A percentile compares a stretch with the other conserved stretches of the same genome.
Conservation (phyloP, 37 sponge, comb jelly and placozoan genomes). For the Hormiphora californensis region DNA sequence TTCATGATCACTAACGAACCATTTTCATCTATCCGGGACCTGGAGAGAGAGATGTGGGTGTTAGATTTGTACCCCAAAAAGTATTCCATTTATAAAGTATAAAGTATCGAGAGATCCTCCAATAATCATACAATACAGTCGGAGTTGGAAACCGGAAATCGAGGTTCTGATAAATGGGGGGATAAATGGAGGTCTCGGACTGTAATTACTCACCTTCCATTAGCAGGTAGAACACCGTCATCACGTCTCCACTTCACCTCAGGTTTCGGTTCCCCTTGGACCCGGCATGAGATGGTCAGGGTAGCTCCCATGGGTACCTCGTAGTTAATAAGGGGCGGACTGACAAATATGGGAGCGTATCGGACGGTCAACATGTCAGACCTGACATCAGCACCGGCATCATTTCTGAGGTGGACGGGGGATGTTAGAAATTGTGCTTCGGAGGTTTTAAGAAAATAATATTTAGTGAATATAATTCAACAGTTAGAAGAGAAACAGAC, state of each 20-base stretch:
- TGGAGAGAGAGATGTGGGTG: neutral
- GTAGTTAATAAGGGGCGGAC: slow-evolving; percentile 22
- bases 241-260: neutral
- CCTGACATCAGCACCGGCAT: neutral
- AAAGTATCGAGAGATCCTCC: too few species aligned
- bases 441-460: neutral
- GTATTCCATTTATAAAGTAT: too few species aligned
- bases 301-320: slow-evolving; percentile 44
- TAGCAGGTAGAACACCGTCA: neutral
- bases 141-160: too few species aligned
- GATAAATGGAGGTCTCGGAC: too few species aligned
- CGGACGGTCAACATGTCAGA: slow-evolving; percentile 1
- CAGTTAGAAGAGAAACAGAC: neutral
- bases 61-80: too few species aligned
- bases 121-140: too few species aligned
- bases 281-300: slow-evolving; percentile 30
- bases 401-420: neutral
- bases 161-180: too few species aligned
- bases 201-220: slow-evolving; percentile 27
- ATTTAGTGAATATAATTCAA: neutral
- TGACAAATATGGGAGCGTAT: neutral
- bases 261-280: slow-evolving; percentile 8
- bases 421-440: neutral
- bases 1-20: slow-evolving; percentile 14
- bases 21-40: slow-evolving; percentile 22